phyloP scores from a whole-genome alignment of 2,797 vertebrate species.

The Pangasius larnaudii region DNA sequence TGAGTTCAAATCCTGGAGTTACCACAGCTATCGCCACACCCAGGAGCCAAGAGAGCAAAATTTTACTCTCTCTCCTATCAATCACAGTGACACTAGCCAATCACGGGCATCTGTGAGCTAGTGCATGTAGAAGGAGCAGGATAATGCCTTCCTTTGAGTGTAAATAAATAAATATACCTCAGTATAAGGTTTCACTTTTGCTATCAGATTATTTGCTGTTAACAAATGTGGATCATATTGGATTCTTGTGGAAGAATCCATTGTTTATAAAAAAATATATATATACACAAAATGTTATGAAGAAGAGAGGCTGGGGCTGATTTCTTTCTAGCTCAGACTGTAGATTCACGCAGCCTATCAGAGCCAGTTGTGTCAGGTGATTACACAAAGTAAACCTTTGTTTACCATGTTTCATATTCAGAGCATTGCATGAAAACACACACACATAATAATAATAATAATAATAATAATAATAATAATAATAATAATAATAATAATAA shows the following conservation, averaged over 20 bases:
- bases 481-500: neutral
- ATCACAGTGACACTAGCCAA: neutral
- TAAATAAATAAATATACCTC: neutral
- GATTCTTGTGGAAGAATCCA: neutral
- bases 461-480: neutral
- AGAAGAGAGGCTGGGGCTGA: neutral
- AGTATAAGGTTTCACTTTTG: neutral
- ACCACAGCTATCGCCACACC: neutral
- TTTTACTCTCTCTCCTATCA: neutral
- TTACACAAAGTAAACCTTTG: neutral
- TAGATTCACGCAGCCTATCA: neutral
- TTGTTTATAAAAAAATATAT: neutral
- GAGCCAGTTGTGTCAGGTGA: neutral
- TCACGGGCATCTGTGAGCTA: neutral
- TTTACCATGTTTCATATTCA: neutral
- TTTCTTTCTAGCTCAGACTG: neutral
- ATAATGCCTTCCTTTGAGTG: neutral
- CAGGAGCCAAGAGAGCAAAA: neutral
- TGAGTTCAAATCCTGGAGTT: neutral
- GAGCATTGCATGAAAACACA: neutral
- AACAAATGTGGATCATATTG: neutral
- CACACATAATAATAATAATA: neutral
- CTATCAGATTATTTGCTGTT: neutral
- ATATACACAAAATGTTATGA: neutral
- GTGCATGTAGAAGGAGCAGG: neutral